Percentiles rank a stretch among this genome's conserved stretches.
Conservation (phyloP, 2,113 vertebrate species). For the Actinemys pallida region DNA sequence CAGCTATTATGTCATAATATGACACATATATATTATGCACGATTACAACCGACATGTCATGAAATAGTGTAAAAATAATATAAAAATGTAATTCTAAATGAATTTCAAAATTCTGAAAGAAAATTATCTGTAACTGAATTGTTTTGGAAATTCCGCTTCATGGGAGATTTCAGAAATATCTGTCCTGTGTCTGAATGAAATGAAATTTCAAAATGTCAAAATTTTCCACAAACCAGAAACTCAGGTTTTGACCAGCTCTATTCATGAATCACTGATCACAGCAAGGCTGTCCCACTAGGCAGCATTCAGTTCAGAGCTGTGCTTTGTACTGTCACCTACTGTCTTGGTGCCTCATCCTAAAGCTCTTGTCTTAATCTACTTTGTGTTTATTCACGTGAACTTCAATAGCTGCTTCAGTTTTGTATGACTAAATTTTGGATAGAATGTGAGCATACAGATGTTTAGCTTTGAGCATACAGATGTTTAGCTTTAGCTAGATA, state of each 20-base stretch:
- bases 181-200: neutral
- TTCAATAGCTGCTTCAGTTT: neutral
- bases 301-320: neutral
- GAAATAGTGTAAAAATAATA: neutral
- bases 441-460: neutral
- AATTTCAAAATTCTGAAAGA: neutral
- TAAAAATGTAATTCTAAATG: neutral
- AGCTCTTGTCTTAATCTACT: neutral
- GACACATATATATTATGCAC: neutral
- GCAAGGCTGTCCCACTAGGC: neutral
- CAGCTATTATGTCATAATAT: neutral
- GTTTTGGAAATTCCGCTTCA: neutral
- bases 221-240: neutral
- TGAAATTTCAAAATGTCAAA: neutral
- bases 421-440: neutral
- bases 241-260: neutral
- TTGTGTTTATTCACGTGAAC: neutral
- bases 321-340: neutral
- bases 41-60: neutral
- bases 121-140: neutral
- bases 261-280: neutral
- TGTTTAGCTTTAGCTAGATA: neutral
- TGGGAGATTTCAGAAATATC: neutral
- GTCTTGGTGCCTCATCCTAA: neutral
- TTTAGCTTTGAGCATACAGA: neutral